Evolutionary conservation across 2,888 invertebrate genomes (phyloP).

Genomic region (Andrena bicolor): DNA sequence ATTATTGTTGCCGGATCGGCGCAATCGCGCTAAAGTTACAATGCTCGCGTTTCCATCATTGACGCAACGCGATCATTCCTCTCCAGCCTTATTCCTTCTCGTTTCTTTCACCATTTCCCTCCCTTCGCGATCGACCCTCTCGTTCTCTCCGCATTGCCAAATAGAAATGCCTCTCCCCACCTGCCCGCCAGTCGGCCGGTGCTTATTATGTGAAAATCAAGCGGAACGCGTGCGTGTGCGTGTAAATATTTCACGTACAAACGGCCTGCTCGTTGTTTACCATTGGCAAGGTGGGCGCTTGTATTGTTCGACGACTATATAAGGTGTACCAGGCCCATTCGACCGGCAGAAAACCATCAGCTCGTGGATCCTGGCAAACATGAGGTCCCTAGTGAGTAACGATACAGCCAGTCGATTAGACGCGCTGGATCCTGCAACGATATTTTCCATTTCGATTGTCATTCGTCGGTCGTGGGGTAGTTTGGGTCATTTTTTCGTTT

Average conservation of each 20-base stretch:
- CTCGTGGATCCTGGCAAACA: conserved; percentile 70
- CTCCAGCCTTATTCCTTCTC: conserved; percentile 27
- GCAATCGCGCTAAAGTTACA: conserved; percentile 56
- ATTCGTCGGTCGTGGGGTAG: background rate
- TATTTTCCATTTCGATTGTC: background rate
- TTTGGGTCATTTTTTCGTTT: background rate
- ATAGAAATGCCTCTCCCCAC: conserved; percentile 52
- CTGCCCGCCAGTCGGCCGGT: conserved; percentile 16
- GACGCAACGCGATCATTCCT: conserved; percentile 61
- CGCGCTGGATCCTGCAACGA: background rate
- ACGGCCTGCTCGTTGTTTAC: conserved; percentile 37
- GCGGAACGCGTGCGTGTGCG: conserved; percentile 53
- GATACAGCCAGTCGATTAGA: background rate
- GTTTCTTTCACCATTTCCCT: conserved; percentile 24
- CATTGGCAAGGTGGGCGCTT: conserved; percentile 46
- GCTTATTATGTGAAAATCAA: conserved; percentile 70
- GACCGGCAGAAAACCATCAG: conserved; percentile 68
- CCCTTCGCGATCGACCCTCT: conserved; percentile 24
- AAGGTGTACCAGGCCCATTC: conserved; percentile 69
- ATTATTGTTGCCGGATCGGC: conserved; percentile 39
- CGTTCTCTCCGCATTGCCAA: conserved; percentile 47
- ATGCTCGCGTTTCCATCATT: conserved; percentile 54
- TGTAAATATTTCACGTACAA: conserved; percentile 47
- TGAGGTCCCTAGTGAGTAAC: conserved; percentile 77
- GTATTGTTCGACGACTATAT: conserved; percentile 77